A percentile compares a stretch with the other conserved stretches of the same genome.
Conservation (phyloP, 1,140 invertebrate genomes). For the Agrilus planipennis region DNA sequence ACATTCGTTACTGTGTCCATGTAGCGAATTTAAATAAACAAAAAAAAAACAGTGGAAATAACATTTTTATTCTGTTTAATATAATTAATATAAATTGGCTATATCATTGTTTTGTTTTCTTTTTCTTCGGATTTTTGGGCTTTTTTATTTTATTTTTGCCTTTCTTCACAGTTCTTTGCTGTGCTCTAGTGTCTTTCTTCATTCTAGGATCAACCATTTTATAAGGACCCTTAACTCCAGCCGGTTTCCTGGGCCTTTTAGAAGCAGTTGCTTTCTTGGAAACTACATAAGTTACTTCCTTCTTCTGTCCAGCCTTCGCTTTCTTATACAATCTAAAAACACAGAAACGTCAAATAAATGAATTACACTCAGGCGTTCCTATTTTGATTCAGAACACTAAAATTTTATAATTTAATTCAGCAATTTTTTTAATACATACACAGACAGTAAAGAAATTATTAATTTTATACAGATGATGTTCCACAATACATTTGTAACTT, state of each 20-base stretch:
- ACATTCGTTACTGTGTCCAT: too few species aligned
- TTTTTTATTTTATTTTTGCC: too few species aligned
- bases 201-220: constrained; percentile 91
- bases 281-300: constrained; percentile 88
- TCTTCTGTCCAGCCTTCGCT: constrained; percentile 69
- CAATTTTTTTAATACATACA: constrained; percentile 1
- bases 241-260: constrained; percentile 64
- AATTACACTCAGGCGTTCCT: constrained; percentile 1
- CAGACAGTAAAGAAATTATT: constrained; percentile 12
- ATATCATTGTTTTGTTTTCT: background rate
- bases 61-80: too few species aligned
- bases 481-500: constrained; percentile 31
- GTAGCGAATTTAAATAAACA: too few species aligned
- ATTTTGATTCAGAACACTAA: constrained; percentile 1
- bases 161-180: background rate
- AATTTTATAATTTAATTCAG: background rate
- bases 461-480: constrained; percentile 1
- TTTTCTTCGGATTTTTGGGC: constrained; percentile 1
- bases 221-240: constrained; percentile 82
- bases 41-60: too few species aligned
- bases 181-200: constrained; percentile 69
- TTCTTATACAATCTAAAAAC: constrained; percentile 81
- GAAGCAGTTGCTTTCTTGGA: constrained; percentile 78
- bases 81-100: too few species aligned
- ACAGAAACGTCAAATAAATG: constrained; percentile 10